A percentile compares a stretch with the other conserved stretches of the same genome.
Evolutionary conservation across 1,140 invertebrate genomes (phyloP).

Genomic region (Anastrepha ludens): DNA sequence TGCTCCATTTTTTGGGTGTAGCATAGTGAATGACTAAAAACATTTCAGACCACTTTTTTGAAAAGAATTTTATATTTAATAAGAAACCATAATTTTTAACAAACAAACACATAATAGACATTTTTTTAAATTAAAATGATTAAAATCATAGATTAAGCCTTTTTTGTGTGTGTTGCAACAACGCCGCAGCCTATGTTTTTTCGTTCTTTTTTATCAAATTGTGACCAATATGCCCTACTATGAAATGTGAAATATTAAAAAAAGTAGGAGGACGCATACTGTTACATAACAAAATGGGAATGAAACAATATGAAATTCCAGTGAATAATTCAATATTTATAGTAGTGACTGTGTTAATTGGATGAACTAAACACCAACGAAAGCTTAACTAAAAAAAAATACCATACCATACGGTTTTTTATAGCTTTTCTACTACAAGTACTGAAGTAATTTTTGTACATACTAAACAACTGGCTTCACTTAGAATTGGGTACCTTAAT

Average conservation of each 20-base stretch:
- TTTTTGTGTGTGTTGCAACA: not conserved
- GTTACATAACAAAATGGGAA: not conserved
- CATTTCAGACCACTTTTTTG: no score
- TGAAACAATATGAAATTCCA: not conserved
- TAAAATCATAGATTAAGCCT: not conserved
- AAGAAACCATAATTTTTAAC: not conserved
- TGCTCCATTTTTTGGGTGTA: no score
- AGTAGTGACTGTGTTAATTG: conserved; percentile 66
- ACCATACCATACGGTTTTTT: not conserved
- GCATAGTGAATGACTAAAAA: no score
- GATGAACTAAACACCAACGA: conserved; percentile 61
- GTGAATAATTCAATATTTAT: conserved; percentile 51
- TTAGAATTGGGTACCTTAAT: not conserved
- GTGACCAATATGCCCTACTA: conserved; percentile 35
- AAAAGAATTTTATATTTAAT: not conserved
- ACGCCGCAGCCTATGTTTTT: not conserved
- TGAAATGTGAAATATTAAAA: conserved; percentile 39
- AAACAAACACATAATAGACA: not conserved
- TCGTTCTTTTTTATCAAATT: not conserved
- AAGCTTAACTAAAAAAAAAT: conserved; percentile 11
- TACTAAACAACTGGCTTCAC: conserved; percentile 12
- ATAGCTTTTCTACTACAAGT: not conserved
- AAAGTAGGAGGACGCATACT: not conserved
- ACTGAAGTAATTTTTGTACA: not conserved
- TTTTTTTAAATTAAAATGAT: not conserved